Percentiles rank a stretch among this genome's conserved stretches.
Conservation (phyloP, 2,113 vertebrate genomes). For the Astatoreochromis straeleni region DNA sequence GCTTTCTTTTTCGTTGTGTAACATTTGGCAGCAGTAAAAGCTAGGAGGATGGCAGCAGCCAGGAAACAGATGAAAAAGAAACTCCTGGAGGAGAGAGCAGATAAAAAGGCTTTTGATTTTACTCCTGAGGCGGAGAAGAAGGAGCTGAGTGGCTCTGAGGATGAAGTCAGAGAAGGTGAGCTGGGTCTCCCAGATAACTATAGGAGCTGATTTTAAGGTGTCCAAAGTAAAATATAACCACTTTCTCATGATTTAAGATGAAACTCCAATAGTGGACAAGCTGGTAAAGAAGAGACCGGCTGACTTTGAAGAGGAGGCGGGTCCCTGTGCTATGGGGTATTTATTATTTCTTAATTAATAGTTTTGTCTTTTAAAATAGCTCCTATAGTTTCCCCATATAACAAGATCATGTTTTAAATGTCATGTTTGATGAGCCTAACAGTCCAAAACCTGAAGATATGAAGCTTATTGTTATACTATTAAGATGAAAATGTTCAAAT, state of each 20-base stretch:
- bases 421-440: not conserved
- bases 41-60: slow-evolving; percentile 37
- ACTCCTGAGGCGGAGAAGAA: slow-evolving; percentile 44
- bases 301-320: slow-evolving; percentile 33
- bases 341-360: not conserved
- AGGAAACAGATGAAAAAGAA: slow-evolving; percentile 58
- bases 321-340: slow-evolving; percentile 1
- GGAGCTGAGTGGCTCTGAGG: slow-evolving; percentile 53
- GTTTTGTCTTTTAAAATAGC: not conserved
- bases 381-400: not conserved
- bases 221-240: not conserved
- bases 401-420: not conserved
- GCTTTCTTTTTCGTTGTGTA: not conserved
- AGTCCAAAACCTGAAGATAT: not conserved
- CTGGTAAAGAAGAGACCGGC: slow-evolving; percentile 50
- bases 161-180: slow-evolving; percentile 44
- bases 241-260: not conserved
- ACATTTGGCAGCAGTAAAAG: not conserved
- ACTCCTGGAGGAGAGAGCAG: not conserved
- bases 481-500: not conserved
- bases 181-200: not conserved
- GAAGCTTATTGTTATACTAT: not conserved
- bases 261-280: slow-evolving; percentile 50
- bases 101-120: slow-evolving; percentile 54
- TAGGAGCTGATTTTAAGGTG: not conserved